phyloP scores from a whole-genome alignment of 1,140 invertebrate species.

The Heliconius himera region DNA sequence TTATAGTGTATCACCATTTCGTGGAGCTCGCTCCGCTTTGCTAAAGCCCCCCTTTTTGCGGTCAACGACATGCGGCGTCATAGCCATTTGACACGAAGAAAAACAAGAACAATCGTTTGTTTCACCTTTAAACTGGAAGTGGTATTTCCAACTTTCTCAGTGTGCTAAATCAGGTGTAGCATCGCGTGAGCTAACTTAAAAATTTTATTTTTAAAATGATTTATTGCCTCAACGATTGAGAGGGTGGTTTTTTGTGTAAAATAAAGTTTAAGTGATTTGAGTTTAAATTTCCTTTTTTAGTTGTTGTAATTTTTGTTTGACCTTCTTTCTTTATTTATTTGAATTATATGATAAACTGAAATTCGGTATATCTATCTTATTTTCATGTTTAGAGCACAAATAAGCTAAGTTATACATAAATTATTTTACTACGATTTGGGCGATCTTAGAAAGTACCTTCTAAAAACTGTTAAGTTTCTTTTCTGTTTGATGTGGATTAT shows the following conservation, averaged over 20 bases:
- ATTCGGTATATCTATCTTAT: neutral
- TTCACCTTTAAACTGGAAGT: constrained; percentile 37
- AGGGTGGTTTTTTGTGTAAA: neutral
- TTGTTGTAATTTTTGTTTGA: constrained; percentile 3
- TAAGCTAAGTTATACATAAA: neutral
- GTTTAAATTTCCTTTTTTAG: neutral
- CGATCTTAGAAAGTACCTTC: neutral
- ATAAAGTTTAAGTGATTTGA: neutral
- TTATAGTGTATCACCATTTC: constrained; percentile 42
- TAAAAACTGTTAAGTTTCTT: neutral
- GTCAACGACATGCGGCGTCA: constrained; percentile 66
- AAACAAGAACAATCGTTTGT: constrained; percentile 46
- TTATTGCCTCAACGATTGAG: constrained; percentile 21
- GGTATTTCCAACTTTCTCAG: constrained; percentile 41
- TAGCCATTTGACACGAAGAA: constrained; percentile 67
- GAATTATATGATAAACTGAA: neutral
- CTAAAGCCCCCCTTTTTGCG: constrained; percentile 46
- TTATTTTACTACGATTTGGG: constrained; percentile 5
- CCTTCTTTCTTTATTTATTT: constrained; percentile 4
- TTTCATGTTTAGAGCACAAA: neutral
- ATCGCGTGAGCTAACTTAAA: constrained; percentile 39
- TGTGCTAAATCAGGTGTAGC: constrained; percentile 44
- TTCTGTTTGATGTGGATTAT: too few relatives aligned
- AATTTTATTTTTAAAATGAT: constrained; percentile 36
- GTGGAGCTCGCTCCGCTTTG: constrained; percentile 37